A percentile compares a stretch with the other conserved stretches of the same genome.
Evolutionary conservation across 2,113 vertebrate species (phyloP).

Genomic region (Alexandromys fortis): DNA sequence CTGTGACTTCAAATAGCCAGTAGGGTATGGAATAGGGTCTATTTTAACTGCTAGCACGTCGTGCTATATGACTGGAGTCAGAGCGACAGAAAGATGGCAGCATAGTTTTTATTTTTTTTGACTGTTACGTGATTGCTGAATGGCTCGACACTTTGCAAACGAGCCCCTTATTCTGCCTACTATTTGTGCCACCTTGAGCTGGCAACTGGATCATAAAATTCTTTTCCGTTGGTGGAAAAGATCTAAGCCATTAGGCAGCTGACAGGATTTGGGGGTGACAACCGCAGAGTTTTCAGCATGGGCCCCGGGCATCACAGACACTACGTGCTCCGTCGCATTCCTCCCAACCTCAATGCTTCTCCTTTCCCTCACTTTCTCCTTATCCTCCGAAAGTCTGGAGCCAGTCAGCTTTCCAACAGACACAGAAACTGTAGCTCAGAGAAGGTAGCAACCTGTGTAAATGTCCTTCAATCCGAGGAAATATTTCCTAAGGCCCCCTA

Average conservation of each 20-base stretch:
- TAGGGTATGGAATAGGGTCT: neutral
- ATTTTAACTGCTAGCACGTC: neutral
- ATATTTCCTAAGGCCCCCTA: neutral
- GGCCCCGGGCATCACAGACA: neutral
- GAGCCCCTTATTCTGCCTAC: conserved; percentile 15
- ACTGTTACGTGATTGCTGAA: neutral
- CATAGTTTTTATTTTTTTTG: conserved; percentile 1
- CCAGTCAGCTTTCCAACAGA: neutral
- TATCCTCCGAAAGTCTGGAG: neutral
- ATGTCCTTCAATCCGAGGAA: neutral
- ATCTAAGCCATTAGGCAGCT: neutral
- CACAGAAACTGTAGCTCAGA: neutral
- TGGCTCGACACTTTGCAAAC: conserved; percentile 32
- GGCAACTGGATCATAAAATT: conserved; percentile 57
- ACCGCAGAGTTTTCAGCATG: neutral
- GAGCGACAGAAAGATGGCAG: neutral
- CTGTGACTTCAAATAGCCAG: conserved; percentile 19
- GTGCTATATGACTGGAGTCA: neutral
- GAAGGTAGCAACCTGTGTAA: neutral
- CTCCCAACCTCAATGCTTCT: neutral
- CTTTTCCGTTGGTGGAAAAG: conserved; percentile 44
- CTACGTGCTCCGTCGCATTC: neutral
- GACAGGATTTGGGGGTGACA: neutral
- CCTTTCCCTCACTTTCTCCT: neutral
- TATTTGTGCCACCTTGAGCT: conserved; percentile 52